These are phyloP conservation scores for Tauraco hartlaubi DNA, from an alignment of 2,797 vertebrate species.

Conservation along the genomic window DNA sequence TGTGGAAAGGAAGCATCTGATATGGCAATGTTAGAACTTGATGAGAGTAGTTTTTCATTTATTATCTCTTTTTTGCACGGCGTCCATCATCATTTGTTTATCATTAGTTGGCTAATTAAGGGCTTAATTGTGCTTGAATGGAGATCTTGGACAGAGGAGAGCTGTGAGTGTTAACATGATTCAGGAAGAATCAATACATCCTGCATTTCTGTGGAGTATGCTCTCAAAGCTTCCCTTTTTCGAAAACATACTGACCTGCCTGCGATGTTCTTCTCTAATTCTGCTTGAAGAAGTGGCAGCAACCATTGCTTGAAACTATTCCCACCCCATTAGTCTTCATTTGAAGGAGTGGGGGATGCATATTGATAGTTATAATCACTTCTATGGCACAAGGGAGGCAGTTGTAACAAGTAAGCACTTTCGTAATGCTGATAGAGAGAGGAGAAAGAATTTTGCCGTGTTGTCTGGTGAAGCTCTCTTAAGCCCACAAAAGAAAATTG, in stretches of 20 bases:
- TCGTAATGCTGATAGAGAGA: neutral
- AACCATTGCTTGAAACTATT: neutral
- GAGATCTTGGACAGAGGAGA: slow-evolving; percentile 14
- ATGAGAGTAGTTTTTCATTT: neutral
- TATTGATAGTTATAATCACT: neutral
- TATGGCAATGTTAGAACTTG: neutral
- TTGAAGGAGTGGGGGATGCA: neutral
- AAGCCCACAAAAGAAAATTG: neutral
- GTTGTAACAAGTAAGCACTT: neutral
- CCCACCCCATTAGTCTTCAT: neutral
- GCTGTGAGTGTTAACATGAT: neutral
- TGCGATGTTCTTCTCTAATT: neutral
- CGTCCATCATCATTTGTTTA: slow-evolving; percentile 36
- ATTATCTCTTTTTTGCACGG: neutral
- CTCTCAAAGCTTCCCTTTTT: neutral
- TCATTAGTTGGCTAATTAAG: slow-evolving; percentile 17
- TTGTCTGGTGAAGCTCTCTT: neutral
- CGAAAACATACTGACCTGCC: neutral
- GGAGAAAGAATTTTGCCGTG: neutral
- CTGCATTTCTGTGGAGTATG: neutral
- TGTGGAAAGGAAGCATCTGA: neutral
- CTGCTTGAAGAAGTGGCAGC: neutral
- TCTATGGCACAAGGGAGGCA: neutral
- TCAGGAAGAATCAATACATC: neutral
- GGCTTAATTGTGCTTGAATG: neutral